phyloP scores from a whole-genome alignment of 2,888 invertebrate species.

The Agrochola litura region DNA sequence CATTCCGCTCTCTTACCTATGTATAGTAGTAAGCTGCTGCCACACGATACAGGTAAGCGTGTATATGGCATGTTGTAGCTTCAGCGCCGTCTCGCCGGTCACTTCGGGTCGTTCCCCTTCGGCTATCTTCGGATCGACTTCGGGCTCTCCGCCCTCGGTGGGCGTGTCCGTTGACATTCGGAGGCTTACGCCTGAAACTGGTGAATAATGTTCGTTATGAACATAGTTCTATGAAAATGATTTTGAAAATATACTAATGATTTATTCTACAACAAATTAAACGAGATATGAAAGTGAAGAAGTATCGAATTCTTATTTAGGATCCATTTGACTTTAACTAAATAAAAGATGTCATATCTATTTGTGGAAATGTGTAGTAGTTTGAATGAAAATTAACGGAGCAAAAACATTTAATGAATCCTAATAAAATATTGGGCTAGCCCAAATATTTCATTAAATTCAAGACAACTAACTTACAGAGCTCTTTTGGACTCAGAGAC shows the following conservation, averaged over 20 bases:
- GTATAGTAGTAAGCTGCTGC: constrained; percentile 97
- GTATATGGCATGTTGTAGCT: constrained; percentile 96
- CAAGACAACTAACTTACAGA: neutral
- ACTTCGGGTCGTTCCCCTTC: constrained; percentile 62
- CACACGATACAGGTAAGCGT: constrained; percentile 96
- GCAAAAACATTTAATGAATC: too few relatives aligned
- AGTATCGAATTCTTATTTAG: neutral
- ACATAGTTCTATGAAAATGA: neutral
- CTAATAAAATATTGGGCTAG: neutral
- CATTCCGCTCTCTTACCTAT: constrained; percentile 87
- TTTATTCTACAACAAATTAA: neutral
- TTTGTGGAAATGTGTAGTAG: too few relatives aligned
- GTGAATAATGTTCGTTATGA: neutral
- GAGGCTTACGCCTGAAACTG: constrained; percentile 73
- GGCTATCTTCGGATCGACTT: constrained; percentile 37
- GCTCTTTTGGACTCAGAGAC: neutral
- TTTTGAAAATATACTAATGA: neutral
- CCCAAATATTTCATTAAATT: neutral
- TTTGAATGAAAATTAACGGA: too few relatives aligned
- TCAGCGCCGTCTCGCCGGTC: constrained; percentile 92
- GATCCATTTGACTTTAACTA: too few relatives aligned
- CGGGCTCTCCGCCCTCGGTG: constrained; percentile 65
- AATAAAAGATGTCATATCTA: too few relatives aligned
- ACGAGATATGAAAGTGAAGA: neutral
- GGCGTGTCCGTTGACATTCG: constrained; percentile 82